Conservation (phyloP, 2,113 vertebrate genomes). For the Percina caprodes region DNA sequence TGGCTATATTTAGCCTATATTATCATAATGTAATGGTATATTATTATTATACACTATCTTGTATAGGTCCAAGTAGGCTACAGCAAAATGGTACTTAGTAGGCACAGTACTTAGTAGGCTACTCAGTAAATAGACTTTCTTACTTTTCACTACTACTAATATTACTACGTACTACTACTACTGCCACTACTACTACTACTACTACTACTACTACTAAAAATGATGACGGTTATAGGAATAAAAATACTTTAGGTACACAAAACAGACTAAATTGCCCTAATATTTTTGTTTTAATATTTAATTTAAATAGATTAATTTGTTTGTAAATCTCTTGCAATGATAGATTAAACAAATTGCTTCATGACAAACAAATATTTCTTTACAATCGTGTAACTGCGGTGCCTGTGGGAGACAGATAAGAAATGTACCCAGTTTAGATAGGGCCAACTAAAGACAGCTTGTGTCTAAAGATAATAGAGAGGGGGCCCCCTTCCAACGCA, state of each 20-base stretch:
- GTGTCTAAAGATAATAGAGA: constrained; percentile 66
- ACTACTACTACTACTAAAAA: neutral
- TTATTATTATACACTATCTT: neutral
- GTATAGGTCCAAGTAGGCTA: neutral
- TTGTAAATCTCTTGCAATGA: neutral
- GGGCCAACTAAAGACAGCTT: constrained; percentile 55
- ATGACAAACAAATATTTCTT: neutral
- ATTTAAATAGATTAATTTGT: neutral
- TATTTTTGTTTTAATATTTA: neutral
- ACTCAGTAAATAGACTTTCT: neutral
- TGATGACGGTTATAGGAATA: neutral
- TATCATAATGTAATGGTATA: neutral
- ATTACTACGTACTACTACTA: neutral
- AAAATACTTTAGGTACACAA: neutral
- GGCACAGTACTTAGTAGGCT: no score
- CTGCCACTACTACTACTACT: neutral
- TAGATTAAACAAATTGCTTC: constrained; percentile 1
- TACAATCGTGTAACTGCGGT: constrained; percentile 16
- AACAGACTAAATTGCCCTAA: neutral
- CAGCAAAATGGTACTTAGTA: neutral
- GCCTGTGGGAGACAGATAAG: constrained; percentile 68
- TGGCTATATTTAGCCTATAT: neutral
- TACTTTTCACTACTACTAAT: neutral
- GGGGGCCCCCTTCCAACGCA: constrained; percentile 2
- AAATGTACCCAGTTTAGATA: constrained; percentile 23